Conservation (phyloP, 1,140 invertebrate species). For the Leptopilina boulardi region DNA sequence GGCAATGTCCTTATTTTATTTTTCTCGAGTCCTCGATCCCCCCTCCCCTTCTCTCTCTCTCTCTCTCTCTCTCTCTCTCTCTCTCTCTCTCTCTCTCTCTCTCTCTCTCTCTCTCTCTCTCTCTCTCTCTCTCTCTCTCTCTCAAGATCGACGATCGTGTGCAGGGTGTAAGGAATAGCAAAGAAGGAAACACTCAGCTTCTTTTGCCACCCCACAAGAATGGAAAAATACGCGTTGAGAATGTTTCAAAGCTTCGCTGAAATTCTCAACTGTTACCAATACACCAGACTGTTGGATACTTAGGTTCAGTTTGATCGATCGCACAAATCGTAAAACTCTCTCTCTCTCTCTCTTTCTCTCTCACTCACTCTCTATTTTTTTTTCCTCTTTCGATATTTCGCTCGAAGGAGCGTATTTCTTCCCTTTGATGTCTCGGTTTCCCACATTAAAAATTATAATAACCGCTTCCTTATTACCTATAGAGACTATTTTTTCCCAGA, state of each 20-base stretch:
- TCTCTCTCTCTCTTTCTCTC: not conserved
- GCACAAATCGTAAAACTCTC: not conserved
- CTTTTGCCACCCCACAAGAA: slow-evolving; percentile 21
- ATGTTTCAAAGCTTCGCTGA: slow-evolving; percentile 14
- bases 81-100: not conserved
- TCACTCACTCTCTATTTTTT: not conserved
- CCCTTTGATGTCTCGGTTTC: slow-evolving; percentile 5
- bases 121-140: not conserved
- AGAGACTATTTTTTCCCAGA: no score
- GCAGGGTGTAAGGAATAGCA: slow-evolving; percentile 28
- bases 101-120: not conserved
- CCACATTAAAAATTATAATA: slow-evolving; percentile 17
- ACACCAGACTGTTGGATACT: not conserved
- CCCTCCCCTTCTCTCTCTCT: not conserved
- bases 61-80: not conserved
- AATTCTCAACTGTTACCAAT: not conserved
- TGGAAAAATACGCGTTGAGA: slow-evolving; percentile 17
- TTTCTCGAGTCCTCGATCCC: not conserved
- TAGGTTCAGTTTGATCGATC: slow-evolving; percentile 16
- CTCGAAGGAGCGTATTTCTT: not conserved
- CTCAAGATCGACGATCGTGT: slow-evolving; percentile 20
- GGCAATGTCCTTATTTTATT: slow-evolving; percentile 33
- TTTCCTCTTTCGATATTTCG: not conserved
- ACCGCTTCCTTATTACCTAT: not conserved
- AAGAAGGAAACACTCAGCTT: slow-evolving; percentile 27